phyloP scores from a whole-genome alignment of 2,888 invertebrate species.

The Thyatira batis region DNA sequence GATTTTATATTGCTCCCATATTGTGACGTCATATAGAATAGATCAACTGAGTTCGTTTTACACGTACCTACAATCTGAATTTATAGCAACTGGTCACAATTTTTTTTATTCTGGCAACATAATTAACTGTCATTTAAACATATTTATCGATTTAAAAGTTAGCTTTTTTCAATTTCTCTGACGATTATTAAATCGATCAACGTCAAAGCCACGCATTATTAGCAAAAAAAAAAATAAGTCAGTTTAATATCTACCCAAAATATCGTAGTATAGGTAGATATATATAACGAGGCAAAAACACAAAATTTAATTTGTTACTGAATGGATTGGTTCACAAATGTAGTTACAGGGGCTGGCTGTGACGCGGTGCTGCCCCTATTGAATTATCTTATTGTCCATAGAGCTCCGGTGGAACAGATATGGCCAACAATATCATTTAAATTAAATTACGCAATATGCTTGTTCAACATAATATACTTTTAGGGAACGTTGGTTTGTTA shows the following conservation, averaged over 20 bases:
- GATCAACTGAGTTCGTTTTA: neutral
- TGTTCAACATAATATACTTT: too few species aligned
- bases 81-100: too few species aligned
- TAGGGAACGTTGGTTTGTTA: too few species aligned
- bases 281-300: neutral
- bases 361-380: conserved; percentile 38
- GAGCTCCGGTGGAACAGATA: neutral
- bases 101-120: too few species aligned
- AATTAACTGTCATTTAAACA: too few species aligned
- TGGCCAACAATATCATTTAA: neutral
- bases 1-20: conserved; percentile 56
- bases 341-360: conserved; percentile 31
- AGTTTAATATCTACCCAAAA: neutral
- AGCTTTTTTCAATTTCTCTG: too few species aligned
- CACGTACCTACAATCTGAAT: too few species aligned
- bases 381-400: conserved; percentile 37
- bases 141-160: too few species aligned
- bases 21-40: conserved; percentile 15
- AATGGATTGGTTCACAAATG: conserved; percentile 19
- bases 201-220: neutral
- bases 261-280: neutral
- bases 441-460: too few species aligned
- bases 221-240: neutral
- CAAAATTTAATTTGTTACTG: conserved; percentile 3
- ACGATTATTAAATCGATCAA: too few species aligned